Conservation (phyloP, 2,888 invertebrate species). For the Rhingia campestris region DNA sequence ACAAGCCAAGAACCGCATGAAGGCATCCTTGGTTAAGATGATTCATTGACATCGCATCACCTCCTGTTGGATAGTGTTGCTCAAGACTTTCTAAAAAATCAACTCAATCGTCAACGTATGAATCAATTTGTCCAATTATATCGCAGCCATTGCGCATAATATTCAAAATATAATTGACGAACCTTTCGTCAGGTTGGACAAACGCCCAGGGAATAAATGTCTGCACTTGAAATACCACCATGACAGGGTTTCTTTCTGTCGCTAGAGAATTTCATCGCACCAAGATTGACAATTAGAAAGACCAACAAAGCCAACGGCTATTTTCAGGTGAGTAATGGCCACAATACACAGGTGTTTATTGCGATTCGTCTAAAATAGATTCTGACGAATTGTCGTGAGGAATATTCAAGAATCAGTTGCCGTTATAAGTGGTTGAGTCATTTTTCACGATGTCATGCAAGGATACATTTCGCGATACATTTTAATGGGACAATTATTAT, state of each 20-base stretch:
- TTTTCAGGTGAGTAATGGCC: slow-evolving; percentile 43
- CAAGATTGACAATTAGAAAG: slow-evolving; percentile 7
- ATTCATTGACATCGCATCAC: slow-evolving; percentile 44
- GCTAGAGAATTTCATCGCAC: slow-evolving; percentile 9
- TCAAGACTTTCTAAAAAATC: background rate
- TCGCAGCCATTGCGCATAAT: background rate
- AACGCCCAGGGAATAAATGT: slow-evolving; percentile 26
- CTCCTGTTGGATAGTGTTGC: slow-evolving; percentile 32
- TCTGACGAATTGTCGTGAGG: background rate
- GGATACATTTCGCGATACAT: slow-evolving; percentile 13
- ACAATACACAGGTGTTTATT: slow-evolving; percentile 47
- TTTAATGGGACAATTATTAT: slow-evolving; percentile 16
- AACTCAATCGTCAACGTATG: slow-evolving; percentile 36
- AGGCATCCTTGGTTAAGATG: slow-evolving; percentile 1
- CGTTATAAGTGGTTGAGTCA: slow-evolving; percentile 46
- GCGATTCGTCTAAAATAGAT: slow-evolving; percentile 34
- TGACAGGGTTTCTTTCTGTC: slow-evolving; percentile 19
- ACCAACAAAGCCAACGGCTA: slow-evolving; percentile 6
- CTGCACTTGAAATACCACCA: slow-evolving; percentile 34
- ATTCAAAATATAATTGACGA: slow-evolving; percentile 33
- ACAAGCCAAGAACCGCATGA: background rate
- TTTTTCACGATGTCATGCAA: slow-evolving; percentile 32
- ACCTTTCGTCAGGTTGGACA: slow-evolving; percentile 19
- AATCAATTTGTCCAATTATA: slow-evolving; percentile 25
- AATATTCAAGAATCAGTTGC: slow-evolving; percentile 4